These are phyloP conservation scores for Otus scops DNA, from an alignment of 2,797 vertebrate species.

Conservation along the genomic window DNA sequence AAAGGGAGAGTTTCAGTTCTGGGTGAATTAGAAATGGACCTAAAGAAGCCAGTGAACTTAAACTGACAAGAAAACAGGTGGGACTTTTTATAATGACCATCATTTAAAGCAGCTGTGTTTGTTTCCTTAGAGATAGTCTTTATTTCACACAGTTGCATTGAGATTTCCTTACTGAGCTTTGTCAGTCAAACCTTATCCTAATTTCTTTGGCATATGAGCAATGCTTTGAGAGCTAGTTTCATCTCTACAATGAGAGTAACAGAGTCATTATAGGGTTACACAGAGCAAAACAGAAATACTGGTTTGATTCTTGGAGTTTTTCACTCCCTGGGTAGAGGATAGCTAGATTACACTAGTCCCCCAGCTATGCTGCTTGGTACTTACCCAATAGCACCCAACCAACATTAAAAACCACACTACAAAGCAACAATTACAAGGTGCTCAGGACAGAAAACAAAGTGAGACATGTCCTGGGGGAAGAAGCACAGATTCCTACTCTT, in stretches of 20 bases:
- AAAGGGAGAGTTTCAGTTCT: too few relatives aligned
- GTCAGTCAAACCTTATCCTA: background rate
- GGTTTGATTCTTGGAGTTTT: background rate
- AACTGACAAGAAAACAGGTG: background rate
- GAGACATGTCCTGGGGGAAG: background rate
- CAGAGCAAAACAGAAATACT: background rate
- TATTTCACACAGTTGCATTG: fast-evolving
- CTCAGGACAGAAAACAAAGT: background rate
- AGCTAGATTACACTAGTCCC: background rate
- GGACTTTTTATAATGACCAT: background rate
- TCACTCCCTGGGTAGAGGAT: background rate
- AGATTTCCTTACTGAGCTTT: background rate
- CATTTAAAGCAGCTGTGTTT: background rate
- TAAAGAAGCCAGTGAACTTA: background rate
- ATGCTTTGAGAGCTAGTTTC: background rate
- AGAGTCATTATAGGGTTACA: fast-evolving
- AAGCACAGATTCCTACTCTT: background rate
- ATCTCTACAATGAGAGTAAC: background rate
- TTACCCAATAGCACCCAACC: background rate
- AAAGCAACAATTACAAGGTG: background rate
- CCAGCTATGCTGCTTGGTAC: background rate
- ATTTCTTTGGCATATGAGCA: background rate
- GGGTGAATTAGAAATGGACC: fast-evolving
- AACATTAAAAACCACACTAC: background rate
- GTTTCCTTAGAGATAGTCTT: background rate